Percentiles rank a stretch among this genome's conserved stretches.
phyloP scores from a whole-genome alignment of 2,113 vertebrate genomes.

The rat (Rattus norvegicus) region DNA sequence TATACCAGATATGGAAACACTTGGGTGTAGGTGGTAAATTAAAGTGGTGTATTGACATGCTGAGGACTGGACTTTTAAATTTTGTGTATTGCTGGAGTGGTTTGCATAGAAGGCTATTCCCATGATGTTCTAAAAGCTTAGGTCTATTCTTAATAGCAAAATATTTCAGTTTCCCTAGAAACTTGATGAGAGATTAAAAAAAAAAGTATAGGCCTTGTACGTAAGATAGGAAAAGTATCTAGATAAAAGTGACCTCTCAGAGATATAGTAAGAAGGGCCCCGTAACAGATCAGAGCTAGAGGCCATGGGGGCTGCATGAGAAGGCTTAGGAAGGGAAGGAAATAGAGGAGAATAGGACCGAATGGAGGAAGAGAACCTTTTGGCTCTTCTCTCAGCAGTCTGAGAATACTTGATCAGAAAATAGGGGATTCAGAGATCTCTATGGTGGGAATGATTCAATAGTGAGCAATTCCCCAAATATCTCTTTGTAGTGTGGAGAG shows the following conservation, averaged over 20 bases:
- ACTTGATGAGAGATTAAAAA: background rate
- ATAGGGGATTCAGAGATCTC: background rate
- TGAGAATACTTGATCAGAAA: background rate
- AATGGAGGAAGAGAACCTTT: background rate
- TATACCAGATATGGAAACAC: background rate
- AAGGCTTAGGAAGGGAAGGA: background rate
- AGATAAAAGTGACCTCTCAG: background rate
- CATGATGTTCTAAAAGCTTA: background rate
- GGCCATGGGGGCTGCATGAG: background rate
- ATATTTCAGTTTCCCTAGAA: constrained; percentile 9
- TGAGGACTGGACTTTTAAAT: background rate
- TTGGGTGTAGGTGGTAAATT: background rate
- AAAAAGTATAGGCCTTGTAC: background rate
- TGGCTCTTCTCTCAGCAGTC: constrained; percentile 32
- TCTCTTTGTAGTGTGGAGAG: constrained; percentile 25
- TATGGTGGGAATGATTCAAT: background rate
- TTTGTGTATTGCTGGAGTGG: background rate
- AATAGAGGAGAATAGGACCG: background rate
- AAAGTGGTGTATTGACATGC: background rate
- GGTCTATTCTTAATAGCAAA: background rate
- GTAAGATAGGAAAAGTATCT: background rate
- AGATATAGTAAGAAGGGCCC: background rate
- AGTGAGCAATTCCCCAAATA: background rate
- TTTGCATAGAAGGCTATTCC: background rate
- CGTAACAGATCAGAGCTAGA: background rate